Conservation (phyloP, 2,888 invertebrate genomes). For the Prosopocoilus inquinatus region DNA sequence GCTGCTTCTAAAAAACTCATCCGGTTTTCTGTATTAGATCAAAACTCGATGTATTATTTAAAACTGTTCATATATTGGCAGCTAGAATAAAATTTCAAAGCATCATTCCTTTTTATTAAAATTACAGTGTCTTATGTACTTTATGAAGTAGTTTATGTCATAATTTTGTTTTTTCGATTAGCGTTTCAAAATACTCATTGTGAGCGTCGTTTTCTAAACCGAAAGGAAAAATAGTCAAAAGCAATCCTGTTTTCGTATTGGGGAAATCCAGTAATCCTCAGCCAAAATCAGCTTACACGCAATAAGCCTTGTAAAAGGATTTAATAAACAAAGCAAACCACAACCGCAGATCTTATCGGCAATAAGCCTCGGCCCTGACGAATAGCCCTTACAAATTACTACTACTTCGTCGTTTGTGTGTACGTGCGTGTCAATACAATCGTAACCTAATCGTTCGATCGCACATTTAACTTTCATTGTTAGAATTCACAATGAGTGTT, state of each 20-base stretch:
- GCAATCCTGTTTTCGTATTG: slow-evolving; percentile 2
- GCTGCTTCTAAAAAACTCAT: no score
- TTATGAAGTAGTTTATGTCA: no score
- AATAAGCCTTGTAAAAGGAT: slow-evolving; percentile 39
- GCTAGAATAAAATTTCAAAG: no score
- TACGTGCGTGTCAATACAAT: slow-evolving; percentile 46
- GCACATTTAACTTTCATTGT: slow-evolving; percentile 51
- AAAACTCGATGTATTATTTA: no score
- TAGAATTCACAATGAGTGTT: slow-evolving; percentile 46
- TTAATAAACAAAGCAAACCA: slow-evolving; percentile 44
- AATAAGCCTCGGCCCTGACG: slow-evolving; percentile 24
- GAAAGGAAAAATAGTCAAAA: not conserved
- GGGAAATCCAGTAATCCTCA: not conserved
- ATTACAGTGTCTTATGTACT: no score
- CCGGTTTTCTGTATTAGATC: no score
- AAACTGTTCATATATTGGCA: no score
- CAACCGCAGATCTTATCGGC: slow-evolving; percentile 42
- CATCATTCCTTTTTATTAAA: no score
- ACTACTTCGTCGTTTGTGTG: slow-evolving; percentile 26
- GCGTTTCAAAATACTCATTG: no score
- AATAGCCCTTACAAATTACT: slow-evolving; percentile 49
- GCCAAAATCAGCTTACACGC: slow-evolving; percentile 39
- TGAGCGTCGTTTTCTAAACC: no score
- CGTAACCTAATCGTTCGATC: slow-evolving; percentile 50
- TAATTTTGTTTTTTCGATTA: no score